phyloP scores from a whole-genome alignment of 2,113 vertebrate species.

The Megalops atlanticus region DNA sequence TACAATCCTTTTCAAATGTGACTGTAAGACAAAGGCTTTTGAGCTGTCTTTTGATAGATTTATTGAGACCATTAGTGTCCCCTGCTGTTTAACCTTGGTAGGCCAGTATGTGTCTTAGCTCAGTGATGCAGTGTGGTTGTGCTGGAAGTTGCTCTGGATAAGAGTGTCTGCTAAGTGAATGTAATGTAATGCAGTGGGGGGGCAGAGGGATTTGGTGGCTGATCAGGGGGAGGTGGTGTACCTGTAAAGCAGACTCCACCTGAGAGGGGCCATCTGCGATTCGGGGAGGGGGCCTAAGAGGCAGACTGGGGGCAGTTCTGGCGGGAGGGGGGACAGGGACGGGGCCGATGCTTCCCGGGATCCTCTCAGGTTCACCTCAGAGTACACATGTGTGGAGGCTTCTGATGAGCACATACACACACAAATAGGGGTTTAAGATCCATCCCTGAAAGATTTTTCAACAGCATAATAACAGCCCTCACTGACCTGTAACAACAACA shows the following conservation, averaged over 20 bases:
- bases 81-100: too few species aligned
- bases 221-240: conserved; percentile 10
- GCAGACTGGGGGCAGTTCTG: conserved; percentile 35
- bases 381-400: conserved; percentile 42
- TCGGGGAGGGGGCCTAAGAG: conserved; percentile 38
- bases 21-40: neutral
- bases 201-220: too few species aligned
- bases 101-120: too few species aligned
- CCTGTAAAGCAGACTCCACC: conserved; percentile 32
- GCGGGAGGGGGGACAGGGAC: conserved; percentile 4
- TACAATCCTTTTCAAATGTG: neutral
- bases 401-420: conserved; percentile 3
- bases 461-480: neutral
- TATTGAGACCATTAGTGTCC: too few species aligned
- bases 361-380: conserved; percentile 53
- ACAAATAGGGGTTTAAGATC: neutral
- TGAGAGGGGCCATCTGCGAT: neutral
- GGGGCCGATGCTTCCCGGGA: conserved; percentile 5
- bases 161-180: too few species aligned
- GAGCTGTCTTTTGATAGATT: neutral
- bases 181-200: too few species aligned
- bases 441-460: neutral
- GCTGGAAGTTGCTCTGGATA: too few species aligned
- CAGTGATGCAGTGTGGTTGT: too few species aligned
- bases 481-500: neutral